phyloP scores from a whole-genome alignment of 1,140 invertebrate species.

The Drosophila lacertosa region DNA sequence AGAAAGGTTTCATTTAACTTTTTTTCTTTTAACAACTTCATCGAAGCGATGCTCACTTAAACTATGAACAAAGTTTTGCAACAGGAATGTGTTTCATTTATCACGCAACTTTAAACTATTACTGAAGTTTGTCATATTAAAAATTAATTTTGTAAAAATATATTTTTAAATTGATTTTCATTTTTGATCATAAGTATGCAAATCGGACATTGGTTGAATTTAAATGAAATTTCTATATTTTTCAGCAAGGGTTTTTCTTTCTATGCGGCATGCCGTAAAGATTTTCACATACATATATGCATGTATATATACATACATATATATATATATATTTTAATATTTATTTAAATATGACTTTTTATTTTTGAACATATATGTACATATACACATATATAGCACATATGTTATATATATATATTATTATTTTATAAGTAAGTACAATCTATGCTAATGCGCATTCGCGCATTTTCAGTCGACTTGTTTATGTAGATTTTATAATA shows the following conservation, averaged over 20 bases:
- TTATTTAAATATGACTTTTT: slow-evolving; percentile 1
- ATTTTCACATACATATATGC: slow-evolving; percentile 15
- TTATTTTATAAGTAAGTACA: slow-evolving; percentile 52
- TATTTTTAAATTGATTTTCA: no score
- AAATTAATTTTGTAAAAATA: no score
- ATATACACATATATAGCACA: slow-evolving; percentile 29
- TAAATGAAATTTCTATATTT: background rate
- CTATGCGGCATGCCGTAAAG: slow-evolving; percentile 20
- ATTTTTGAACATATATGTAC: no score
- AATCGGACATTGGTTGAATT: no score
- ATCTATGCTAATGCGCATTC: slow-evolving; percentile 47
- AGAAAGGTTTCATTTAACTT: no score
- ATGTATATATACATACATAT: slow-evolving; percentile 7
- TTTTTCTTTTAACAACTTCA: no score
- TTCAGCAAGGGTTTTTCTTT: slow-evolving; percentile 25
- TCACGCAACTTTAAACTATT: no score
- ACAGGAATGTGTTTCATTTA: no score
- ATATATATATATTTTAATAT: slow-evolving; percentile 1
- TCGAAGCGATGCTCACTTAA: no score
- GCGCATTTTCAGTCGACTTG: slow-evolving; percentile 72
- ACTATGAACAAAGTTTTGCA: no score
- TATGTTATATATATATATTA: slow-evolving; percentile 30
- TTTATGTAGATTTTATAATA: slow-evolving; percentile 26
- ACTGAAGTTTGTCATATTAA: no score
- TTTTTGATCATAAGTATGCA: no score